These are phyloP conservation scores for Drosophila monieri DNA, from an alignment of 2,888 invertebrate genomes.

Conservation along the genomic window DNA sequence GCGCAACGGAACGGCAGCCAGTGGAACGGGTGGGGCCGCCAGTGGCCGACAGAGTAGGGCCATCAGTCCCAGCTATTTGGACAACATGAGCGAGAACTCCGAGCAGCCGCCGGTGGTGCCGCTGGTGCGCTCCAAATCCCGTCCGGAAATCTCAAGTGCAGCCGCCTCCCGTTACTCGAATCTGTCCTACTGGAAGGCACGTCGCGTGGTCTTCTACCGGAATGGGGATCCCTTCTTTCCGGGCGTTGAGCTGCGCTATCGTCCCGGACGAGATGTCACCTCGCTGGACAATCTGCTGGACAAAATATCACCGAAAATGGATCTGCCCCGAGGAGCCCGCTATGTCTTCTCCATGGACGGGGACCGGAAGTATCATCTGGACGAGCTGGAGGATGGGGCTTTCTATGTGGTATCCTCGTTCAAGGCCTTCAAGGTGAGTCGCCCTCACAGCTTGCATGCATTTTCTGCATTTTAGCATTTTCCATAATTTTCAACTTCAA, in stretches of 20 bases:
- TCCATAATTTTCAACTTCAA: slow-evolving; percentile 49
- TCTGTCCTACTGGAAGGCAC: slow-evolving; percentile 93
- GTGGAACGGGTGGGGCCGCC: slow-evolving; percentile 45
- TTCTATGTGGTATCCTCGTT: slow-evolving; percentile 97
- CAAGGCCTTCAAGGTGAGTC: slow-evolving; percentile 93
- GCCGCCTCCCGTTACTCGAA: slow-evolving; percentile 89
- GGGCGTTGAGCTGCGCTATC: slow-evolving; percentile 94
- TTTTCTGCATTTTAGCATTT: slow-evolving; percentile 35
- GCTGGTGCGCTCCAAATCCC: slow-evolving; percentile 83
- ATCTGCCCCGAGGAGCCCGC: slow-evolving; percentile 93
- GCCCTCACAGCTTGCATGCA: slow-evolving; percentile 3
- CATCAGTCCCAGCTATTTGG: slow-evolving; percentile 83
- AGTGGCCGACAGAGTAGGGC: slow-evolving; percentile 72
- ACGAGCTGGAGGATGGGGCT: slow-evolving; percentile 95
- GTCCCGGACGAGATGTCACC: slow-evolving; percentile 94
- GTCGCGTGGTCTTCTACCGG: slow-evolving; percentile 94
- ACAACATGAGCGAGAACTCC: slow-evolving; percentile 87
- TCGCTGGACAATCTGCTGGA: slow-evolving; percentile 93
- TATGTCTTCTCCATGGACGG: slow-evolving; percentile 97
- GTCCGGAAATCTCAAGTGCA: slow-evolving; percentile 82
- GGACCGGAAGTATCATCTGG: slow-evolving; percentile 91
- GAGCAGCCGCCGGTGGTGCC: slow-evolving; percentile 84
- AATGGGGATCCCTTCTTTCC: slow-evolving; percentile 97
- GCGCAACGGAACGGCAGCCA: slow-evolving; percentile 68
- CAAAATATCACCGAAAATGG: slow-evolving; percentile 93